Percentiles rank a stretch among this genome's conserved stretches.
phyloP scores from a whole-genome alignment of 2,888 invertebrate species.

The Monopis laevigella region DNA sequence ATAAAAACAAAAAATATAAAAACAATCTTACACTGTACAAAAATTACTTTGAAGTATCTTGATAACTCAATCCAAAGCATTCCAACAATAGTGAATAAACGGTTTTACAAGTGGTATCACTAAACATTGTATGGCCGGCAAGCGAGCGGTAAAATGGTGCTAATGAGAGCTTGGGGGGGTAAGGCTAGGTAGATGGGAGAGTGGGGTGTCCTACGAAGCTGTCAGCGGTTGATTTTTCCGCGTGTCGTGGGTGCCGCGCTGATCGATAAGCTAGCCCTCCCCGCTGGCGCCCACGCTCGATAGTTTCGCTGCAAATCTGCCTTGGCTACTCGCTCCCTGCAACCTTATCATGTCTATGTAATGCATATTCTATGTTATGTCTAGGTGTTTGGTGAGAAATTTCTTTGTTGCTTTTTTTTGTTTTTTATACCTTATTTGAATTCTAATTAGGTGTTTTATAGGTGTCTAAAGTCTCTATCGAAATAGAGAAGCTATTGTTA shows the following conservation, averaged over 20 bases:
- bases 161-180: slow-evolving; percentile 52
- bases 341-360: slow-evolving; percentile 8
- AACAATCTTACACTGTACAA: no score
- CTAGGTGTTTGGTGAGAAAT: no score
- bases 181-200: slow-evolving; percentile 25
- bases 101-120: slow-evolving; percentile 33
- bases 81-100: slow-evolving; percentile 6
- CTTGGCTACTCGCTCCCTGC: slow-evolving; percentile 34
- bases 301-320: slow-evolving; percentile 57
- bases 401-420: no score
- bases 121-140: slow-evolving; percentile 40
- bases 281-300: slow-evolving; percentile 41
- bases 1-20: no score
- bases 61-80: no score
- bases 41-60: no score
- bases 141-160: slow-evolving; percentile 63
- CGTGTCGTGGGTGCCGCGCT: slow-evolving; percentile 60
- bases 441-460: no score
- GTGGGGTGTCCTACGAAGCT: slow-evolving; percentile 56
- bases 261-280: slow-evolving; percentile 56
- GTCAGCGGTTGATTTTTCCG: slow-evolving; percentile 68
- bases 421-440: no score
- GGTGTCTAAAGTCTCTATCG: no score
- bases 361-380: no score
- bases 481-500: no score